These are phyloP conservation scores for Phycodurus eques DNA, from an alignment of 2,113 vertebrate species.

Conservation along the genomic window DNA sequence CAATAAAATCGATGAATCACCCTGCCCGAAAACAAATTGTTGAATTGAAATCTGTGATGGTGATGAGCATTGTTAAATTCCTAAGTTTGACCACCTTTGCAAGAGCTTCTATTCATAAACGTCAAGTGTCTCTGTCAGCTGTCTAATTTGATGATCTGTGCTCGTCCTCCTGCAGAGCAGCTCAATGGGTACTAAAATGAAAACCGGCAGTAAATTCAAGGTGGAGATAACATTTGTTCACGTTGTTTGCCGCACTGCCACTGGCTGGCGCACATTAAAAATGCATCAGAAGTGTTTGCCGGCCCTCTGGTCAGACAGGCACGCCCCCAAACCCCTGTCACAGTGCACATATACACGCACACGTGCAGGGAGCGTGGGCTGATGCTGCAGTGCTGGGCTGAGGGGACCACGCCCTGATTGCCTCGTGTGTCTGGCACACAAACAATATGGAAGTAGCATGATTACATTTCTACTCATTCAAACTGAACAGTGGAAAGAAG, in stretches of 20 bases:
- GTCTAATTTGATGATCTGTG: not conserved
- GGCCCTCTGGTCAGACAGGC: constrained; percentile 5
- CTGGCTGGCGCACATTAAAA: constrained; percentile 63
- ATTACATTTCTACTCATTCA: not conserved
- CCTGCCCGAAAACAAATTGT: not conserved
- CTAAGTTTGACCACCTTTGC: not conserved
- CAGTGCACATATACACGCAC: constrained; percentile 9
- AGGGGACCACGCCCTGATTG: constrained; percentile 51
- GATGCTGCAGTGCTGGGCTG: constrained; percentile 60
- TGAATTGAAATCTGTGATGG: not conserved
- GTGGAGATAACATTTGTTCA: constrained; percentile 26
- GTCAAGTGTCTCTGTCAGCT: not conserved
- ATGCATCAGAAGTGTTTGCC: constrained; percentile 46
- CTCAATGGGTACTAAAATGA: not conserved
- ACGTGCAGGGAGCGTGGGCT: constrained; percentile 18
- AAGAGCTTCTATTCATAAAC: not conserved
- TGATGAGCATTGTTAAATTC: not conserved
- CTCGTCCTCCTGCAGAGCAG: not conserved
- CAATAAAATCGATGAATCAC: not conserved
- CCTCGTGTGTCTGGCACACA: not conserved
- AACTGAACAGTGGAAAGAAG: not conserved
- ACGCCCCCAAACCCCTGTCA: not conserved
- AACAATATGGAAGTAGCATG: not conserved
- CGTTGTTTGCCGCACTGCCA: constrained; percentile 71
- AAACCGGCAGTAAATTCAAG: constrained; percentile 17